Evolutionary conservation across 1,140 invertebrate species (phyloP).

Genomic region (Platyscapa corneri): DNA sequence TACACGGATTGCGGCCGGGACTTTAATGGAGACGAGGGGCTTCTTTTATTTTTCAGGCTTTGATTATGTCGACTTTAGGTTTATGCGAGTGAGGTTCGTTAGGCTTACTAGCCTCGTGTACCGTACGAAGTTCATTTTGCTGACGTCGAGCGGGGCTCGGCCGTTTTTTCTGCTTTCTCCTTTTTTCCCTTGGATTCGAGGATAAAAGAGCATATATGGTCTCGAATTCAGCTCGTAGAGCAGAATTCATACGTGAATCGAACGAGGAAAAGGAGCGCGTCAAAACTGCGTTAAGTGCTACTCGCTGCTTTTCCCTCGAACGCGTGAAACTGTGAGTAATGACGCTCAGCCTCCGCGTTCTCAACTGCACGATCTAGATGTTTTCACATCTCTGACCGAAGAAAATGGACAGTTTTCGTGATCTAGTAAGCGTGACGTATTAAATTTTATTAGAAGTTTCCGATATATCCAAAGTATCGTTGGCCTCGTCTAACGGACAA

Average conservation of each 20-base stretch:
- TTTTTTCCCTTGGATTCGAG: neutral
- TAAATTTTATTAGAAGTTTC: too few species aligned
- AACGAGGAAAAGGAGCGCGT: neutral
- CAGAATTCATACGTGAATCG: neutral
- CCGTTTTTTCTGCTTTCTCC: neutral
- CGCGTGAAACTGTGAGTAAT: neutral
- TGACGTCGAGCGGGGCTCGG: neutral
- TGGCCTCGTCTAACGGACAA: too few species aligned
- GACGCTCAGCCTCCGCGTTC: neutral
- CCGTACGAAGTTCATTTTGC: conserved; percentile 20
- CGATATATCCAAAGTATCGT: too few species aligned
- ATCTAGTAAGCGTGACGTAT: too few species aligned
- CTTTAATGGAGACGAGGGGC: conserved; percentile 42
- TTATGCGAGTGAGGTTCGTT: conserved; percentile 20
- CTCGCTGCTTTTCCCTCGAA: neutral
- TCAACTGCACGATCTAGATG: too few species aligned
- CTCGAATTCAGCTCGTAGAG: neutral
- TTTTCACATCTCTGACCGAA: too few species aligned
- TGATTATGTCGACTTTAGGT: conserved; percentile 35
- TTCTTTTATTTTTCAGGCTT: conserved; percentile 45
- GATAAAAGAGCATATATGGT: neutral
- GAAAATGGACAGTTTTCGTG: too few species aligned
- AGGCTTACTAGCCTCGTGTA: neutral
- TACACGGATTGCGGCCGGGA: neutral
- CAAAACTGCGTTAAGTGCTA: neutral